phyloP scores from a whole-genome alignment of 2,888 invertebrate species.

The Tetheella fluctuosa region DNA sequence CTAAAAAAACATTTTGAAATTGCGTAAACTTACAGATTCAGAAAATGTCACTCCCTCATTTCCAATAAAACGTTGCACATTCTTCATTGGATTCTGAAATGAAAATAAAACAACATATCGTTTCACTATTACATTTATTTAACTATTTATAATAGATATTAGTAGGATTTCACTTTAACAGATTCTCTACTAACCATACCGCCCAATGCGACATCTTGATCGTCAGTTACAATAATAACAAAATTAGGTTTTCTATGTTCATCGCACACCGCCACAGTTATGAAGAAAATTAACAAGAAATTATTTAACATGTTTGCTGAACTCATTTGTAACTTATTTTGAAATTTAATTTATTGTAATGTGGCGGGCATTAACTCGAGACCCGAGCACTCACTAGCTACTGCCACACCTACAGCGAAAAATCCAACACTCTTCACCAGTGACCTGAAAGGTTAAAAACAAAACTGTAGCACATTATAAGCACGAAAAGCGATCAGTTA shows the following conservation, averaged over 20 bases:
- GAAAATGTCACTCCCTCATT: slow-evolving; percentile 87
- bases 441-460: slow-evolving; percentile 84
- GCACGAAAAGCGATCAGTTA: neutral
- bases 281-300: slow-evolving; percentile 60
- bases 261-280: slow-evolving; percentile 45
- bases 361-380: slow-evolving; percentile 89
- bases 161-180: slow-evolving; percentile 28
- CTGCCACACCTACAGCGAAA: slow-evolving; percentile 89
- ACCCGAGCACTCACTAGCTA: slow-evolving; percentile 91
- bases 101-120: slow-evolving; percentile 11
- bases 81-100: slow-evolving; percentile 87
- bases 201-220: slow-evolving; percentile 91
- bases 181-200: slow-evolving; percentile 86
- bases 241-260: slow-evolving; percentile 86
- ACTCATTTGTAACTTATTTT: slow-evolving; percentile 27
- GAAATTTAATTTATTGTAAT: slow-evolving; percentile 59
- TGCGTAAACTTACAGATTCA: slow-evolving; percentile 87
- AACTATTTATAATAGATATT: slow-evolving; percentile 21
- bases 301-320: slow-evolving; percentile 62
- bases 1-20: too few species aligned
- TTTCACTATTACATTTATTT: slow-evolving; percentile 64
- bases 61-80: slow-evolving; percentile 85
- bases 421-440: slow-evolving; percentile 91
- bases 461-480: neutral
- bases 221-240: slow-evolving; percentile 92